Evolutionary conservation across 2,113 vertebrate genomes (phyloP).

Genomic region (Pyxicephalus adspersus): DNA sequence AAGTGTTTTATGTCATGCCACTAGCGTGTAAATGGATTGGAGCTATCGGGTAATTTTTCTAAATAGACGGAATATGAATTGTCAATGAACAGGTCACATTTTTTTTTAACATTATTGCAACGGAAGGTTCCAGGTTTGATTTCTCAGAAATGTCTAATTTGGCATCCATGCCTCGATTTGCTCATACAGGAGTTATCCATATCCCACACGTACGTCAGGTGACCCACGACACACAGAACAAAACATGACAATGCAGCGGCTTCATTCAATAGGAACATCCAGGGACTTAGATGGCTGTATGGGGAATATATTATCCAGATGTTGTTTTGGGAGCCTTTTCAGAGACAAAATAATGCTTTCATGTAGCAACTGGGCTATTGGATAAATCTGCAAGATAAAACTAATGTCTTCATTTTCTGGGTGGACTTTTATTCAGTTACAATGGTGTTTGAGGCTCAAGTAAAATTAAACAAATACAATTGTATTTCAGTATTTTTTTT

Average conservation of each 20-base stretch:
- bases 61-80: conserved; percentile 16
- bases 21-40: conserved; percentile 18
- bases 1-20: conserved; percentile 16
- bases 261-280: not conserved
- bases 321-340: conserved; percentile 26
- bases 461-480: too few species aligned
- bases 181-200: too few species aligned
- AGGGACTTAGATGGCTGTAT: conserved; percentile 6
- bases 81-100: conserved; percentile 21
- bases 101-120: conserved; percentile 3
- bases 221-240: not conserved
- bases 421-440: not conserved
- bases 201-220: conserved; percentile 2
- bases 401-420: conserved; percentile 4
- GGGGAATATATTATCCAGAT: conserved; percentile 47
- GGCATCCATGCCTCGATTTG: too few species aligned
- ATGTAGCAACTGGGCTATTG: conserved; percentile 7
- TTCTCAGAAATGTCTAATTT: not conserved
- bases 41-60: not conserved
- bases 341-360: conserved; percentile 37
- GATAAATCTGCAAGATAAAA: conserved; percentile 32
- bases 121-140: not conserved
- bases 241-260: too few species aligned
- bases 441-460: not conserved
- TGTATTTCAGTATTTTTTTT: too few species aligned